Conservation (phyloP, 2,888 invertebrate species). For the Gisinianus flammeolus region DNA sequence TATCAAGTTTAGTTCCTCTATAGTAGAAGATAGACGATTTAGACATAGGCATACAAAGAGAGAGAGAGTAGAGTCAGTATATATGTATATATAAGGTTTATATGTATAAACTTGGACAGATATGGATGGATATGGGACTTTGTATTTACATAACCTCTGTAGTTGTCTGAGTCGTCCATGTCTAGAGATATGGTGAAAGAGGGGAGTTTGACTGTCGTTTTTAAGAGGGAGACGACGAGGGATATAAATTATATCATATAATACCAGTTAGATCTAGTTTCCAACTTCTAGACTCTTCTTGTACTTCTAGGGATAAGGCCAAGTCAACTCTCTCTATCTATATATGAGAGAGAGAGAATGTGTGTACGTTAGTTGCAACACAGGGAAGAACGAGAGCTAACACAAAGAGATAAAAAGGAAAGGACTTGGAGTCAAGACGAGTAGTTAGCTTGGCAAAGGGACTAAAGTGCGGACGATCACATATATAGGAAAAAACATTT, state of each 20-base stretch:
- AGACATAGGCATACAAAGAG: too few species aligned
- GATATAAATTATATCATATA: not conserved
- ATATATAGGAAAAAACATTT: not conserved
- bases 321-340: not conserved
- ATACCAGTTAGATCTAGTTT: not conserved
- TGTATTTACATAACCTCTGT: too few species aligned
- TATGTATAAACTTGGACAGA: too few species aligned
- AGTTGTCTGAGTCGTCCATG: too few species aligned
- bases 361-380: too few species aligned
- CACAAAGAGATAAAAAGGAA: conserved; percentile 32
- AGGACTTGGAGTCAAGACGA: conserved; percentile 29
- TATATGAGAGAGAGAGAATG: not conserved
- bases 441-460: conserved; percentile 31
- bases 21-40: too few species aligned
- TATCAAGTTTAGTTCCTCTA: too few species aligned
- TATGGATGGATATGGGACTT: too few species aligned
- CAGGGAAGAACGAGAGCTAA: conserved; percentile 12
- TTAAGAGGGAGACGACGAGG: not conserved
- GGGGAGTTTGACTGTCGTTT: too few species aligned
- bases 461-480: conserved; percentile 23
- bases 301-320: not conserved
- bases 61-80: too few species aligned
- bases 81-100: too few species aligned
- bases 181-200: too few species aligned
- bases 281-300: not conserved